Base-by-base conservation (phyloP, 2,888 invertebrate genomes). In the Xanthorhoe spadicearia region DNA sequence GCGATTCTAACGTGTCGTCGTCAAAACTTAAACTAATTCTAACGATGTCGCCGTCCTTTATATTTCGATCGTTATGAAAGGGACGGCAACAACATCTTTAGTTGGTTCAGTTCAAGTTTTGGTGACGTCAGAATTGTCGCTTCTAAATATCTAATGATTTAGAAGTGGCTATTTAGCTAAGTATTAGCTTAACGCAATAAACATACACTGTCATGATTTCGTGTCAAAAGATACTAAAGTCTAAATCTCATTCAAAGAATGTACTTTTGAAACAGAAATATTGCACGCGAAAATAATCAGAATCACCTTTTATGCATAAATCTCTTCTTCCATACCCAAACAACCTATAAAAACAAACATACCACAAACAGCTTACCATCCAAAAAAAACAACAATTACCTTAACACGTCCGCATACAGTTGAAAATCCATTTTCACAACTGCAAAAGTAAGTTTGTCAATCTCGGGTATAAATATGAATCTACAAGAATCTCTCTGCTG, bases 381-480 rank as follows among this genome's bases (percentile, higher is more conserved):
- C 7, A n/a, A 15, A 19, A 5, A 1, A 28, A 68, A 23, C 18
- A 10, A 51, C 52, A 43, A 74, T 19, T 0, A 0, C 7, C 0
- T 5, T 7, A 15, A 1, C 0, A 4, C n/a, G n/a, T n/a, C n/a
- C n/a, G n/a, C n/a, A 49, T 70, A 74, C 15, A 56, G n/a, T 28
- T 43, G 56, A 53, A 35, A 56, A 64, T 23, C 1, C n/a, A n/a
- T 58, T 70, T 59, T 18, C 0, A 0, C 49, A 49, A 19, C 23
- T 6, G 71, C 53, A 73, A 57, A 63, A 3, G 9, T 53, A 75
- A 55, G 48, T 28, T 74, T 77, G 77, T 66, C 74, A 69, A 79
- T 75, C 66, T 63, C 60, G 59, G 74, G 75, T 75, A 77, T 81
- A 79, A 80, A 81, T 78, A 79, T 79, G 75, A 74, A 73, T 73